Evolutionary conservation across 2,888 invertebrate genomes (phyloP).

Genomic region (Omphaloscelis lunosa): DNA sequence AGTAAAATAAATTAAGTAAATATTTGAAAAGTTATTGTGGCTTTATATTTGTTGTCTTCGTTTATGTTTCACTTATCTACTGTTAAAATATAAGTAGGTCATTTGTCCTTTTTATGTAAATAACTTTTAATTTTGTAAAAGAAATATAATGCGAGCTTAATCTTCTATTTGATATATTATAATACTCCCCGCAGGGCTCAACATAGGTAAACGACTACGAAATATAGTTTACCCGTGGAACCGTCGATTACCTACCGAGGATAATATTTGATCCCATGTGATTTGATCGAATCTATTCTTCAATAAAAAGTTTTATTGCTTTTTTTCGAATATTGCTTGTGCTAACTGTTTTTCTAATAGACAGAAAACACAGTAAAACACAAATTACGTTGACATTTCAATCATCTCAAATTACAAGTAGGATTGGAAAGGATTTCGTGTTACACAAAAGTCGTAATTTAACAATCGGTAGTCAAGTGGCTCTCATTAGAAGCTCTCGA

Average conservation of each 20-base stretch:
- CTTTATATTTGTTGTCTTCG: conserved; percentile 10
- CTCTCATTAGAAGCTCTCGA: conserved; percentile 37
- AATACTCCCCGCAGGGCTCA: conserved; percentile 26
- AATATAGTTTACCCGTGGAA: conserved; percentile 49
- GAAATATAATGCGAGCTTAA: conserved; percentile 26
- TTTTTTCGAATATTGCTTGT: conserved; percentile 2
- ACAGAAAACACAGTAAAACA: background rate
- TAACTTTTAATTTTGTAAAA: conserved; percentile 9
- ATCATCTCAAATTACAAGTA: conserved; percentile 15
- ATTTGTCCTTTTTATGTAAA: conserved; percentile 17
- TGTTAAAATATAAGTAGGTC: conserved; percentile 21
- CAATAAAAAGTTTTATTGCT: conserved; percentile 39
- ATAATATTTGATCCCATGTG: conserved; percentile 54
- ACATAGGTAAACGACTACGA: conserved; percentile 45
- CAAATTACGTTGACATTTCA: conserved; percentile 8
- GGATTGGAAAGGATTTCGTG: background rate
- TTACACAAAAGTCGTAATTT: conserved; percentile 31
- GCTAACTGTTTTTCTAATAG: conserved; percentile 5
- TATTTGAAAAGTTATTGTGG: conserved; percentile 34
- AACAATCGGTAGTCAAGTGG: conserved; percentile 19
- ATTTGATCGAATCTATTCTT: conserved; percentile 45
- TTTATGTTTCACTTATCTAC: conserved; percentile 20
- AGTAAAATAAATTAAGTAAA: conserved; percentile 30
- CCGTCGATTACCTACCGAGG: conserved; percentile 37
- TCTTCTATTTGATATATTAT: conserved; percentile 31